phyloP scores from a whole-genome alignment of 2,113 vertebrate genomes.

The Cyanistes caeruleus region DNA sequence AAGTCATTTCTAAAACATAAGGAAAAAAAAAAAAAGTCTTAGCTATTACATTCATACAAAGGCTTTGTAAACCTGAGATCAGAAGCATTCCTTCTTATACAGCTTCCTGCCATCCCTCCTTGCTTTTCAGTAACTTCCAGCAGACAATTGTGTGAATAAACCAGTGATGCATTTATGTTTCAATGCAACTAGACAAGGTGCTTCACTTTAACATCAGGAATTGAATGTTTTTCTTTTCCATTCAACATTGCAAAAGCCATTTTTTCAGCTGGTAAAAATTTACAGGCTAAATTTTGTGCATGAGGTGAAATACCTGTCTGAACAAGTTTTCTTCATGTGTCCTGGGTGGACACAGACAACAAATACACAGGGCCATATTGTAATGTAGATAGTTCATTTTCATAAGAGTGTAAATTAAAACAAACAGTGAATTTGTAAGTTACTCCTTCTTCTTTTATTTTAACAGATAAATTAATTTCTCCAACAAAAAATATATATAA shows the following conservation, averaged over 20 bases:
- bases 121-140: not conserved
- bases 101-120: not conserved
- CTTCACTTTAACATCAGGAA: not conserved
- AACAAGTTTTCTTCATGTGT: not conserved
- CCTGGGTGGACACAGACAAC: not conserved
- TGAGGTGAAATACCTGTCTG: not conserved
- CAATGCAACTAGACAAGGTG: not conserved
- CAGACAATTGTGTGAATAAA: not conserved
- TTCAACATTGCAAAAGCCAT: not conserved
- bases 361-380: not conserved
- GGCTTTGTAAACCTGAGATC: not conserved
- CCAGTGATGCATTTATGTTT: not conserved
- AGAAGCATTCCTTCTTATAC: not conserved
- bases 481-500: not conserved
- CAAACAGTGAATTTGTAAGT: not conserved
- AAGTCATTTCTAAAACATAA: not conserved
- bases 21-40: not conserved
- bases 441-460: not conserved
- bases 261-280: not conserved
- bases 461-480: not conserved
- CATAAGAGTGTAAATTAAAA: rapidly evolving
- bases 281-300: rapidly evolving
- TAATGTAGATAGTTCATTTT: not conserved
- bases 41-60: rapidly evolving
- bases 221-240: not conserved